Percentiles rank a stretch among this genome's conserved stretches.
Evolutionary conservation across 2,888 invertebrate species (phyloP).

Genomic region (Rhaphigaster nebulosa): DNA sequence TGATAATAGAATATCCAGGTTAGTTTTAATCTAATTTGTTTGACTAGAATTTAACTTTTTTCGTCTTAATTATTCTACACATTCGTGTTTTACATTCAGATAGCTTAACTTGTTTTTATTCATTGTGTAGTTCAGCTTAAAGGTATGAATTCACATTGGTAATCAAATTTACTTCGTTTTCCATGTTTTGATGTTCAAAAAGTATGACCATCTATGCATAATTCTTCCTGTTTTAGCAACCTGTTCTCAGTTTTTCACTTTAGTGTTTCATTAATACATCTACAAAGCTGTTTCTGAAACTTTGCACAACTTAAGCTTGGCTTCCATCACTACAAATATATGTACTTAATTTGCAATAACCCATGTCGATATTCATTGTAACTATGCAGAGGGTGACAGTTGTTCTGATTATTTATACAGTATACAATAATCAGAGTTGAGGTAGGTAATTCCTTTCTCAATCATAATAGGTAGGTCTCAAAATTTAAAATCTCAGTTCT

Average conservation of each 20-base stretch:
- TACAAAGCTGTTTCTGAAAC: neutral
- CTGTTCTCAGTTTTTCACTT: neutral
- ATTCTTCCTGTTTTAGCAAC: neutral
- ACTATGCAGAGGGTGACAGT: neutral
- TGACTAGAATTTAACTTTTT: neutral
- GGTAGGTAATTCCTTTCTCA: neutral
- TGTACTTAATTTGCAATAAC: neutral
- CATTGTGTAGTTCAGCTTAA: neutral
- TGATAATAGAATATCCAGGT: conserved; percentile 28
- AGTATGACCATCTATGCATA: neutral
- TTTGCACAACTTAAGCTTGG: neutral
- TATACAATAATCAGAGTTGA: neutral
- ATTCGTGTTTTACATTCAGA: neutral
- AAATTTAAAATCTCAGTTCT: neutral
- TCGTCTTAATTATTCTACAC: neutral
- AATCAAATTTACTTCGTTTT: neutral
- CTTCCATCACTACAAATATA: neutral
- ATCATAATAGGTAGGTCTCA: neutral
- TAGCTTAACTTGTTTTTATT: neutral
- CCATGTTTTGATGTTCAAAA: neutral
- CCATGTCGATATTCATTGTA: neutral
- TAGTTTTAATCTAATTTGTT: neutral
- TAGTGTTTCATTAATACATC: neutral
- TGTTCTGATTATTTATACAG: neutral
- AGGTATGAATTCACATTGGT: neutral